A percentile compares a stretch with the other conserved stretches of the same genome.
Conservation (phyloP, 2,888 invertebrate genomes). For the Cantharis nigra region DNA sequence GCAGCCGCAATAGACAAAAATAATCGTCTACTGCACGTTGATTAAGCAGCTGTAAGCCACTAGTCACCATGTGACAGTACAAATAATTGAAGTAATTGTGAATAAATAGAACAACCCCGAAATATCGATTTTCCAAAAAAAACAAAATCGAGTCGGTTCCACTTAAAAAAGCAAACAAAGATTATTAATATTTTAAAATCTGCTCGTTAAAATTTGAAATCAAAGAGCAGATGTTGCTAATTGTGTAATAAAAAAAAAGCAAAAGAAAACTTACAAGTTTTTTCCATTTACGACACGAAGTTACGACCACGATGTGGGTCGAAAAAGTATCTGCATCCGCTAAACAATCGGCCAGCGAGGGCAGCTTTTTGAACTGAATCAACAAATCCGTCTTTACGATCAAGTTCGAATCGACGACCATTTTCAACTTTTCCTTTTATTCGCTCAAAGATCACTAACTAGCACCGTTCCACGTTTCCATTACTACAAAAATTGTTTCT, state of each 20-base stretch:
- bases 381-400: slow-evolving; percentile 32
- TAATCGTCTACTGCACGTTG: background rate
- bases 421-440: slow-evolving; percentile 20
- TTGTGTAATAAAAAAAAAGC: slow-evolving; percentile 4
- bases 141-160: background rate
- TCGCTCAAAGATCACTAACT: background rate
- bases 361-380: slow-evolving; percentile 33
- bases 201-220: background rate
- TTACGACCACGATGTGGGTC: slow-evolving; percentile 44
- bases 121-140: background rate
- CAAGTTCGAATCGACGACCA: slow-evolving; percentile 19
- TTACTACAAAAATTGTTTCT: background rate
- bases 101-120: background rate
- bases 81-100: background rate
- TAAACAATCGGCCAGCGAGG: slow-evolving; percentile 51
- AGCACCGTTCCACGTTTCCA: background rate
- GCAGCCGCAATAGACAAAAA: background rate
- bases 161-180: background rate
- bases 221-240: background rate
- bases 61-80: background rate
- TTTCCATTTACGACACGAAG: slow-evolving; percentile 20
- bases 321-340: slow-evolving; percentile 37
- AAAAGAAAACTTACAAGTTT: slow-evolving; percentile 24
- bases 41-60: background rate
- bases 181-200: background rate